Conservation (phyloP, 2,113 vertebrate genomes). For the Crotalus helleri region DNA sequence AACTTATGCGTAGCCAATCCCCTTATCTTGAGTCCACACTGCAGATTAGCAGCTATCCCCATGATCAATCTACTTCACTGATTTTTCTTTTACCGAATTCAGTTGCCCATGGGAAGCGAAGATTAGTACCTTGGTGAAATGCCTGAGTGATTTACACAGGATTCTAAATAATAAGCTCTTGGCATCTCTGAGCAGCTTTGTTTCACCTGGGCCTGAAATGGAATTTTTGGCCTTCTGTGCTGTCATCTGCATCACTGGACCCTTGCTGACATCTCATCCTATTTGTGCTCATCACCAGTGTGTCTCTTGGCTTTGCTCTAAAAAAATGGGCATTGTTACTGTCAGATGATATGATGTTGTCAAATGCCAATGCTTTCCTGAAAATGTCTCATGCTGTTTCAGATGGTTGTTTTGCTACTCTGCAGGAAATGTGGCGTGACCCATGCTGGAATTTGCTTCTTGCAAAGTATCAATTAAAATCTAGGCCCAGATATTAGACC, state of each 20-base stretch:
- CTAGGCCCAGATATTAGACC: not conserved
- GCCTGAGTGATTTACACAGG: constrained; percentile 59
- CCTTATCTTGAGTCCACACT: constrained; percentile 44
- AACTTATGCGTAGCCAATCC: constrained; percentile 16
- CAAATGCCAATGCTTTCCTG: not conserved
- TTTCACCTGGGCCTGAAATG: constrained; percentile 50
- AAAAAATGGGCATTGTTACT: not conserved
- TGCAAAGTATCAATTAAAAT: constrained; percentile 6
- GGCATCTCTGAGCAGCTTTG: constrained; percentile 47
- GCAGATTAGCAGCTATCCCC: constrained; percentile 28
- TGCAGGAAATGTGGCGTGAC: constrained; percentile 5
- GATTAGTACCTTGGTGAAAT: constrained; percentile 58
- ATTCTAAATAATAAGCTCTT: constrained; percentile 59
- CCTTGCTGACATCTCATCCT: not conserved
- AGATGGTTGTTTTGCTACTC: not conserved
- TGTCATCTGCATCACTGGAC: constrained; percentile 7
- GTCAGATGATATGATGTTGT: constrained; percentile 1
- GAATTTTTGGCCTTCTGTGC: not conserved
- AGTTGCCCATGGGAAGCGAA: constrained; percentile 46
- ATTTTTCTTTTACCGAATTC: constrained; percentile 55
- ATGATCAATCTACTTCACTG: constrained; percentile 55
- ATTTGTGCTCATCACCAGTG: not conserved
- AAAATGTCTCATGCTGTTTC: not conserved
- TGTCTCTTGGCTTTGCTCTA: not conserved
- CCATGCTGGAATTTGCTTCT: constrained; percentile 8